Base-by-base conservation (phyloP, 2,888 invertebrate species). In the Hyles lineata region DNA sequence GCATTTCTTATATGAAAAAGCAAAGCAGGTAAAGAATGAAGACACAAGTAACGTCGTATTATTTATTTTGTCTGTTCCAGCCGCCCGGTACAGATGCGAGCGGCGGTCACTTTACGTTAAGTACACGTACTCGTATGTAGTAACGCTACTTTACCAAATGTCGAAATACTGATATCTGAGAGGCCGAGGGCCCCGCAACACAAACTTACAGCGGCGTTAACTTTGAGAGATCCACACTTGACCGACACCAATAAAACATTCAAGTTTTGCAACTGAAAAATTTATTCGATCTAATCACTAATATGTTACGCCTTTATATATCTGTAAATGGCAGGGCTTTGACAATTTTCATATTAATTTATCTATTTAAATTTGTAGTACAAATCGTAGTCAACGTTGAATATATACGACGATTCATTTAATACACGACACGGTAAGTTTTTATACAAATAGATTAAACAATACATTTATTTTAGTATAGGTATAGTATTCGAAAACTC, bases 111-210 rank as follows among this genome's bases (percentile, higher is more conserved):
- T 89, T 81, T 83, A 87, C 87, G 89, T 85, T 89, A 88, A 91
- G 89, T 92, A 93, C 91, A 93, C 92, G 93, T 92, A 93, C 91
- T 93, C 91, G 93, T 90, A 85, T 83, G 85, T 87, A 91, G 84
- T 87, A 91, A 93, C 91, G 90, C 94, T 94, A 94, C 92, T 85
- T 92, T 92, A 93, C 89, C 90, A 91, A 93, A 92, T 90, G 19
- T 92, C 90, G 89, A 93, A 93, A 94, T 94, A 94, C 94, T 93
- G 94, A 92, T 93, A 92, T 90, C 88, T 87, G 89, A 83, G 87
- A 87, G 89, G 87, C 82, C 85, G 78, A 82, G 76, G 80, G 84
- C 87, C 93, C 89, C 89, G 93, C 93, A 93, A 92, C 91, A 83
- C 90, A 92, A 92, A 92, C 90, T 82, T 85, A 88, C 87, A 82